A percentile compares a stretch with the other conserved stretches of the same genome.
phyloP scores from a whole-genome alignment of 2,888 invertebrate species.

The Halocaridina rubra region DNA sequence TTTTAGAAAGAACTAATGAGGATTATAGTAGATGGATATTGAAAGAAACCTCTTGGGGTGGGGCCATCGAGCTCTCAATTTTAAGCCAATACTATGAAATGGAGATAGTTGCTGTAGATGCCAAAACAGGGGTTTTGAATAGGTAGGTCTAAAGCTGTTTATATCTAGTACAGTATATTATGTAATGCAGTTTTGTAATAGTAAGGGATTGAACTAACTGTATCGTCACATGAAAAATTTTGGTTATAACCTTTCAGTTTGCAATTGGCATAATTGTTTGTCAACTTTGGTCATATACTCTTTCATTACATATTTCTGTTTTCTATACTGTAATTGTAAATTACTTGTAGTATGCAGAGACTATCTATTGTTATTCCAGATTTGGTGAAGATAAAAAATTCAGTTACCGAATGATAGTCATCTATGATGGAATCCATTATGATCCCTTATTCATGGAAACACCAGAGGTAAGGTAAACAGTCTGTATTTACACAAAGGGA shows the following conservation, averaged over 20 bases:
- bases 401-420: constrained; percentile 95
- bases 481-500: no score
- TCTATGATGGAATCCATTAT: constrained; percentile 96
- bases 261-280: no score
- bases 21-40: constrained; percentile 93
- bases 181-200: no score
- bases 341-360: neutral
- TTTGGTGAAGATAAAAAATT: constrained; percentile 77
- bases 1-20: constrained; percentile 84
- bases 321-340: neutral
- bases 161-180: no score
- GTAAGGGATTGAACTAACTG: no score
- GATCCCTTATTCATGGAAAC: constrained; percentile 92
- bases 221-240: no score
- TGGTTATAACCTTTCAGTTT: no score
- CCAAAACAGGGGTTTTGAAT: constrained; percentile 88
- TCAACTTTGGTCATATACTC: no score
- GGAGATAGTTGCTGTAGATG: constrained; percentile 94
- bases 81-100: constrained; percentile 86
- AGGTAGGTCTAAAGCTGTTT: no score
- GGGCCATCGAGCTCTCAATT: constrained; percentile 92
- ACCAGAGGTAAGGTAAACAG: constrained; percentile 76
- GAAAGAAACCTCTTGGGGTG: constrained; percentile 92
- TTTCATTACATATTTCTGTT: neutral
- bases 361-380: constrained; percentile 12